These are phyloP conservation scores for Germaria angustata DNA, from an alignment of 2,888 invertebrate species.

Conservation along the genomic window DNA sequence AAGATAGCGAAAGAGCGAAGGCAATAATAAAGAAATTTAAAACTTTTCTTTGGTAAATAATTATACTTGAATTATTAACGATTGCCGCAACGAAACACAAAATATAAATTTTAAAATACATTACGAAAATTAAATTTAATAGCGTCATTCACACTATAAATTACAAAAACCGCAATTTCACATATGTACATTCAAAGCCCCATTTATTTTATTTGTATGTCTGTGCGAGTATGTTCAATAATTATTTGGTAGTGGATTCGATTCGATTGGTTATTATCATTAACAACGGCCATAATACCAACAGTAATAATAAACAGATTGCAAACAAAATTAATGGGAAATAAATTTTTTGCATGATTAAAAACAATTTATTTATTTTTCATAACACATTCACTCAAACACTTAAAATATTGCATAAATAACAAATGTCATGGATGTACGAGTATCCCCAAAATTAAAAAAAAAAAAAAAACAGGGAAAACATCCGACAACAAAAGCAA, in stretches of 20 bases:
- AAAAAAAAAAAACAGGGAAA: neutral
- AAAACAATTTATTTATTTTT: conserved; percentile 7
- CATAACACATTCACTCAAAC: conserved; percentile 6
- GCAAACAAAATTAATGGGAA: conserved; percentile 15
- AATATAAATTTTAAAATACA: too few relatives aligned
- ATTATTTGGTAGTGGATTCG: conserved; percentile 4
- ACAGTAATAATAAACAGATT: conserved; percentile 9
- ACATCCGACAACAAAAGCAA: neutral
- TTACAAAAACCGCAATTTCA: too few relatives aligned
- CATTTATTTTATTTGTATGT: neutral
- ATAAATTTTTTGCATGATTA: conserved; percentile 1
- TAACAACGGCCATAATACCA: neutral
- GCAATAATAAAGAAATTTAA: too few relatives aligned
- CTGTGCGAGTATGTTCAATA: conserved; percentile 9
- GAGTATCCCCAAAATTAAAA: neutral
- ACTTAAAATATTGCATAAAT: neutral
- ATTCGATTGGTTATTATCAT: conserved; percentile 4
- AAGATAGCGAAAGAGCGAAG: too few relatives aligned
- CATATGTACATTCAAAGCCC: too few relatives aligned
- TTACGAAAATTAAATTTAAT: too few relatives aligned
- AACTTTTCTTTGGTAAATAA: too few relatives aligned
- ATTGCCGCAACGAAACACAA: too few relatives aligned
- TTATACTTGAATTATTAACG: too few relatives aligned
- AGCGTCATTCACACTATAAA: too few relatives aligned
- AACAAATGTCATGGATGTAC: neutral